Evolutionary conservation across 2,113 vertebrate genomes (phyloP).

Genomic region (Theropithecus gelada): DNA sequence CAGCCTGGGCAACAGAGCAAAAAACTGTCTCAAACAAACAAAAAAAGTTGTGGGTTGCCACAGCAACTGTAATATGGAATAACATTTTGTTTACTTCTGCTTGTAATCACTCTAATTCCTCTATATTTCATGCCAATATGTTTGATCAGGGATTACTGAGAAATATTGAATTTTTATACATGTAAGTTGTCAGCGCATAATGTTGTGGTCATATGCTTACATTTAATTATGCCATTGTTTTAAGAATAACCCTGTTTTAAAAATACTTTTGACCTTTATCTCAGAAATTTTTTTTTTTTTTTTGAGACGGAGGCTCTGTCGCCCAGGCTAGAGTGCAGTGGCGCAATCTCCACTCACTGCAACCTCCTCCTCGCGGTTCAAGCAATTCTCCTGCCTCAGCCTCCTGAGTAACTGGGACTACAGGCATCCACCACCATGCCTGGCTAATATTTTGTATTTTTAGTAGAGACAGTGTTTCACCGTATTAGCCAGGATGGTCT

Average conservation of each 20-base stretch:
- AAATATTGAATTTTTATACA: conserved; percentile 43
- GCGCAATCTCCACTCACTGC: no score
- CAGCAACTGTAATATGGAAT: neutral
- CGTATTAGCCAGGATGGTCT: no score
- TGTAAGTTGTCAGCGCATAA: neutral
- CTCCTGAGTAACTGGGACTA: no score
- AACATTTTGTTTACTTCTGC: neutral
- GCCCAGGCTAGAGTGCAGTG: no score
- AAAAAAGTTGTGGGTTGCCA: conserved; percentile 17
- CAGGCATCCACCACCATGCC: no score
- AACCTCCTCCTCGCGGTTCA: no score
- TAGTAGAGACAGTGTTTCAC: no score
- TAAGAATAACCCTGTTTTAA: conserved; percentile 36
- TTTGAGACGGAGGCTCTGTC: no score
- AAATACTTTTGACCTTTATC: conserved; percentile 34
- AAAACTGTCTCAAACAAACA: neutral
- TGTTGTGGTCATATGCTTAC: neutral
- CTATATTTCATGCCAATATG: neutral
- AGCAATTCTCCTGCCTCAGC: no score
- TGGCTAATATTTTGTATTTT: no score
- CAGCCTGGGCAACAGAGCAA: no score
- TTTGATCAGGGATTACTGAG: conserved; percentile 59
- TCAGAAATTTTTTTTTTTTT: neutral
- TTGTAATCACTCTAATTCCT: neutral
- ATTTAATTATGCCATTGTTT: conserved; percentile 49